Conservation (phyloP, 2,113 vertebrate genomes). For the Heteronetta atricapilla region DNA sequence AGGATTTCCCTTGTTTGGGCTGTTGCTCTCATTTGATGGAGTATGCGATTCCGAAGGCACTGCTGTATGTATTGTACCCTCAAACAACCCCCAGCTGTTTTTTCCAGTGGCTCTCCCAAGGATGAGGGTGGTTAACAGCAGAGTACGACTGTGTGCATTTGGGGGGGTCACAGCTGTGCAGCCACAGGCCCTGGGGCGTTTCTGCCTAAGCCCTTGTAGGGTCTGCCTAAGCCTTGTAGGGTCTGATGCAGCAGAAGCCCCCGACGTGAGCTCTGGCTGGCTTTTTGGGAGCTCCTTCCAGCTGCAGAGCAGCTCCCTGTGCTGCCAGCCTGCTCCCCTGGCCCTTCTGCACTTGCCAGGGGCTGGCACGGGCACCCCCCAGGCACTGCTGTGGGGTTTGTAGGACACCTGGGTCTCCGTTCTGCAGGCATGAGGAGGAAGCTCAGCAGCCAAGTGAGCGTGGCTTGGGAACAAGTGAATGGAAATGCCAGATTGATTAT, state of each 20-base stretch:
- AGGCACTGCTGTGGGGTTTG: not conserved
- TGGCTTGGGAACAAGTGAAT: not conserved
- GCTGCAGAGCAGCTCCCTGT: accelerated
- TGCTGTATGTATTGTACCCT: not conserved
- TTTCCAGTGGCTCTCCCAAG: not conserved
- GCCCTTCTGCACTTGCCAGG: not conserved
- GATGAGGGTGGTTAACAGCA: accelerated
- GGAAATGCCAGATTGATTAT: not conserved
- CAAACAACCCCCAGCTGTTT: not conserved
- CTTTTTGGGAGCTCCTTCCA: not conserved
- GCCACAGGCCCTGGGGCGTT: not conserved
- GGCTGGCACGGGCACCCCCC: not conserved
- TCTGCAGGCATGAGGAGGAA: not conserved
- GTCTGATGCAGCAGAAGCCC: not conserved
- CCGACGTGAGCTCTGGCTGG: not conserved
- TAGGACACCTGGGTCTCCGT: not conserved
- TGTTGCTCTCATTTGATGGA: not conserved
- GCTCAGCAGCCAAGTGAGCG: not conserved
- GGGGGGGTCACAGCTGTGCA: accelerated
- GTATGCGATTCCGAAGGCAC: not conserved
- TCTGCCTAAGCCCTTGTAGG: not conserved
- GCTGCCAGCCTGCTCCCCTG: accelerated
- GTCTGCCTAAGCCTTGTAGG: not conserved
- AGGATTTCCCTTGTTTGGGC: not conserved
- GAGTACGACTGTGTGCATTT: not conserved